phyloP scores from a whole-genome alignment of 2,797 vertebrate species.

The Cottoperca gobio region DNA sequence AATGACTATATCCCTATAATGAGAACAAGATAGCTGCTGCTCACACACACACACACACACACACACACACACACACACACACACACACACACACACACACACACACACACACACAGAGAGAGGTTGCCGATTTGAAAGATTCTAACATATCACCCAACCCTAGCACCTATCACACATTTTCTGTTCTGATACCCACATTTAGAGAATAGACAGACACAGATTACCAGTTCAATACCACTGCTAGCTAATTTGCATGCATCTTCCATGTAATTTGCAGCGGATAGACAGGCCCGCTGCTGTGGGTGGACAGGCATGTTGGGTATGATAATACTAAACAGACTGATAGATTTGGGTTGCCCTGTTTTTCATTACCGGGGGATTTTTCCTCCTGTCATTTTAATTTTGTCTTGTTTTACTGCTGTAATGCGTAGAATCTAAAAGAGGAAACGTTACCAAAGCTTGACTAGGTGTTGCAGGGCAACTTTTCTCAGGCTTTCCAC shows the following conservation, averaged over 20 bases:
- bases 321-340: neutral
- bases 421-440: conserved; percentile 27
- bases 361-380: conserved; percentile 31
- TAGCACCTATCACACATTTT: conserved; percentile 1
- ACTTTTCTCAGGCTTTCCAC: conserved; percentile 77
- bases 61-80: no score
- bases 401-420: conserved; percentile 23
- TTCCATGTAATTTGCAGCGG: neutral
- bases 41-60: no score
- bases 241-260: neutral
- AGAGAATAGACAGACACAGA: neutral
- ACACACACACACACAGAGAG: no score
- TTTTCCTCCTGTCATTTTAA: conserved; percentile 18
- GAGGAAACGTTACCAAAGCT: conserved; percentile 57
- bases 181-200: neutral
- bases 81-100: no score
- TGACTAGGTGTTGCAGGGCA: conserved; percentile 72
- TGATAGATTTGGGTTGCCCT: neutral
- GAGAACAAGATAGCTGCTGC: no score
- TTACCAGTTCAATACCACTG: neutral
- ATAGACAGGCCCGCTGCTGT: no score
- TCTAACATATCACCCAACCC: no score
- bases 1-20: neutral
- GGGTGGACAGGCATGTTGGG: no score
- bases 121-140: no score